Evolutionary conservation across 2,113 vertebrate species (phyloP).

Genomic region (Passer domesticus): DNA sequence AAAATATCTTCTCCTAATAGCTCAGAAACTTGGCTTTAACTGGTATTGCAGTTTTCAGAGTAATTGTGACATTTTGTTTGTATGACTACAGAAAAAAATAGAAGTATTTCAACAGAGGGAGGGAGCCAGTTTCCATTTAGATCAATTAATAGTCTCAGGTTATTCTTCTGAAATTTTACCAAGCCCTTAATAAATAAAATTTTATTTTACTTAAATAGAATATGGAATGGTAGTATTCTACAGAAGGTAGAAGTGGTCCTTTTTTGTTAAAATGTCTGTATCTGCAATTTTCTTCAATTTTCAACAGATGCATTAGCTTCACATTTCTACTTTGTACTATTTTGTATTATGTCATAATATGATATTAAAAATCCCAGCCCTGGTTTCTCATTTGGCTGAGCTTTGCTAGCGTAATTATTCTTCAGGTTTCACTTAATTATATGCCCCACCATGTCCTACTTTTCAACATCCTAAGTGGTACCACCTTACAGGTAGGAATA

Average conservation of each 20-base stretch:
- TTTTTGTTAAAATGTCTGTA: neutral
- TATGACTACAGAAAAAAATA: neutral
- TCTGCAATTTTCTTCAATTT: neutral
- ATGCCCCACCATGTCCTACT: slow-evolving; percentile 7
- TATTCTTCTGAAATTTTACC: neutral
- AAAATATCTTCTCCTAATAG: neutral
- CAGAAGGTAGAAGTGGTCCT: neutral
- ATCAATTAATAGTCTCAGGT: neutral
- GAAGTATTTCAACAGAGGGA: neutral
- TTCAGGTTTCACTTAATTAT: slow-evolving; percentile 41
- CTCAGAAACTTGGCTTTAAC: neutral
- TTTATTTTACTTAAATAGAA: neutral
- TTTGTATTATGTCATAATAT: neutral
- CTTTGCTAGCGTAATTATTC: slow-evolving; percentile 32
- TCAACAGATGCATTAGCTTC: neutral
- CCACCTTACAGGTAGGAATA: slow-evolving; percentile 8
- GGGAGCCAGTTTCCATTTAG: neutral
- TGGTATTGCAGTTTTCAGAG: neutral
- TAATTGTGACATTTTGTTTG: neutral
- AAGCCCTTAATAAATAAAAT: neutral
- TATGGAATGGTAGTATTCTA: neutral
- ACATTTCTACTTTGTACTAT: slow-evolving; percentile 11
- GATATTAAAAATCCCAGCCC: neutral
- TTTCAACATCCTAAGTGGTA: neutral
- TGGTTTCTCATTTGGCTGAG: neutral